These are phyloP conservation scores for Plumapathes pennacea DNA, from an alignment of 92 coral and sea anemone genomes.

Conservation along the genomic window DNA sequence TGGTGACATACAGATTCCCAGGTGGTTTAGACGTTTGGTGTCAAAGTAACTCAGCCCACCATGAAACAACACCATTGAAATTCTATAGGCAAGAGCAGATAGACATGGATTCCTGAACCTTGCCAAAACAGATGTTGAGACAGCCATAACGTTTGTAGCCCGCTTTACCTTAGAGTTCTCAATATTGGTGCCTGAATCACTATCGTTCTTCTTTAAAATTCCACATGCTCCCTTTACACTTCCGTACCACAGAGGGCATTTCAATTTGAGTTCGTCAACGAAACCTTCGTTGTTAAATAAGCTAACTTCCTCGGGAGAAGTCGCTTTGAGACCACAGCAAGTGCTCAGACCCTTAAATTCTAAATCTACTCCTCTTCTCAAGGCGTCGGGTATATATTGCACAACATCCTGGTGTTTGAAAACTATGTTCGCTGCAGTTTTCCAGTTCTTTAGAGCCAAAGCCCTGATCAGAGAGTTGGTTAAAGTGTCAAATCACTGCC, in stretches of 20 bases:
- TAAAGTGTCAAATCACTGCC: conserved; percentile 16
- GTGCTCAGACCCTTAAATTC: conserved; percentile 44
- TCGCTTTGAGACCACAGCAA: conserved; percentile 27
- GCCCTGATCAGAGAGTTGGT: conserved; percentile 27
- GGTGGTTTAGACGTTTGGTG: conserved; percentile 42
- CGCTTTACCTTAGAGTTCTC: not conserved
- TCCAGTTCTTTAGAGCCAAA: conserved; percentile 45
- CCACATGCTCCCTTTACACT: conserved; percentile 47
- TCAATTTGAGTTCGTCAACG: conserved; percentile 39
- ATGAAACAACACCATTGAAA: conserved; percentile 57
- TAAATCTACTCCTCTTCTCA: conserved; percentile 7
- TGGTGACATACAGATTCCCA: conserved; percentile 66
- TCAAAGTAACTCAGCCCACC: conserved; percentile 52
- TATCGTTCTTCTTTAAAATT: conserved; percentile 1
- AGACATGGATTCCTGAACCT: conserved; percentile 40
- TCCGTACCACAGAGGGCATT: conserved; percentile 54
- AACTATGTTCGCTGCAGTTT: conserved; percentile 41
- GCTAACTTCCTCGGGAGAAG: conserved; percentile 50
- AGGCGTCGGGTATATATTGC: conserved; percentile 15
- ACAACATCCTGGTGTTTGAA: conserved; percentile 22
- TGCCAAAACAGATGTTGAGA: conserved; percentile 46
- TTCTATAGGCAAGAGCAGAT: conserved; percentile 45
- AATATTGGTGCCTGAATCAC: not conserved
- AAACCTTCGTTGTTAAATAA: conserved; percentile 52
- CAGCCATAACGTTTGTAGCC: conserved; percentile 31